These are phyloP conservation scores for Zaprionus bogoriensis DNA, from an alignment of 2,888 invertebrate species.

Conservation along the genomic window DNA sequence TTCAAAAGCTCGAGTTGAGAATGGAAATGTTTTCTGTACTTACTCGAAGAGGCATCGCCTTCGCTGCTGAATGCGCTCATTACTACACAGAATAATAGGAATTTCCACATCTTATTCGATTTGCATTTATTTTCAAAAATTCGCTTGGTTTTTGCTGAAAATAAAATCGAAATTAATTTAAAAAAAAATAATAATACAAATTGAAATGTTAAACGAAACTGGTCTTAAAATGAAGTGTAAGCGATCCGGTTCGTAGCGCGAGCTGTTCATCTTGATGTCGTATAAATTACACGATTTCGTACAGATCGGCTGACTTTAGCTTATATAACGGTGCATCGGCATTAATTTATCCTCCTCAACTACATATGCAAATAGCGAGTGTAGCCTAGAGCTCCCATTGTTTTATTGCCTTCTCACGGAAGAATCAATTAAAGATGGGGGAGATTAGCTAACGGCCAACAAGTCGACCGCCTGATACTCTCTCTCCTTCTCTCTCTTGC, in stretches of 20 bases:
- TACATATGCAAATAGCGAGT: not conserved
- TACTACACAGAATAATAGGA: slow-evolving; percentile 69
- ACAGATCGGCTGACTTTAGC: not conserved
- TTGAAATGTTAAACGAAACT: slow-evolving; percentile 30
- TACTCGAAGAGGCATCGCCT: slow-evolving; percentile 65
- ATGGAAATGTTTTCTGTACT: slow-evolving; percentile 21
- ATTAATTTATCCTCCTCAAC: not conserved
- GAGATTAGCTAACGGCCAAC: slow-evolving; percentile 10
- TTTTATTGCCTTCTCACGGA: slow-evolving; percentile 18
- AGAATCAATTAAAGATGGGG: slow-evolving; percentile 11
- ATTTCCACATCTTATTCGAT: slow-evolving; percentile 74
- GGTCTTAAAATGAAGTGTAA: slow-evolving; percentile 30
- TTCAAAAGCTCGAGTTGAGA: not conserved
- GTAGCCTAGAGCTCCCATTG: slow-evolving; percentile 13
- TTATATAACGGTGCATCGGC: slow-evolving; percentile 2
- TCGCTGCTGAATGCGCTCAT: slow-evolving; percentile 64
- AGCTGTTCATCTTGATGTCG: slow-evolving; percentile 22
- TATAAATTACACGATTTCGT: slow-evolving; percentile 29
- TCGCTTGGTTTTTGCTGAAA: slow-evolving; percentile 33
- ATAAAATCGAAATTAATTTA: slow-evolving; percentile 6
- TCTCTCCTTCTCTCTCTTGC: not conserved
- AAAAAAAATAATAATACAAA: slow-evolving; percentile 5
- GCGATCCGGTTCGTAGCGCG: slow-evolving; percentile 23
- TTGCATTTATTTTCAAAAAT: slow-evolving; percentile 9
- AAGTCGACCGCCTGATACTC: not conserved